phyloP scores from a whole-genome alignment of 2,113 vertebrate species.

The Urocitellus parryii region DNA sequence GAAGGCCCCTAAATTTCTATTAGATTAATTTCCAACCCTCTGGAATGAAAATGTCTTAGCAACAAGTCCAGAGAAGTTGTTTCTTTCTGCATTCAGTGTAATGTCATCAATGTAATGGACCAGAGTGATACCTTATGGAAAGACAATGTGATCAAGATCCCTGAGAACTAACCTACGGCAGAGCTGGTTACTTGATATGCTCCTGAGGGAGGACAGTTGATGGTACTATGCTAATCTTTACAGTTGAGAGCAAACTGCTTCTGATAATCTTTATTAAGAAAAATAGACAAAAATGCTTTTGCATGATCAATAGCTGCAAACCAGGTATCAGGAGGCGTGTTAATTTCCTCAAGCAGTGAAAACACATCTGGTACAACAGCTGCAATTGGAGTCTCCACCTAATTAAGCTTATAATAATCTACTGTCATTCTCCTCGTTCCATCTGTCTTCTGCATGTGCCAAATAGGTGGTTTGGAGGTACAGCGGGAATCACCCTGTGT shows the following conservation, averaged over 20 bases:
- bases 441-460: neutral
- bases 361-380: neutral
- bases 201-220: too few species aligned
- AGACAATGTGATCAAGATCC: neutral
- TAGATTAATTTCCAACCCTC: neutral
- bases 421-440: neutral
- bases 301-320: neutral
- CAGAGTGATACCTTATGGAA: neutral
- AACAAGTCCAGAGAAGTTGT: neutral
- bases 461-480: neutral
- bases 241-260: neutral
- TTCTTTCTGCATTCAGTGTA: neutral
- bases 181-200: neutral
- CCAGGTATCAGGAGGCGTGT: neutral
- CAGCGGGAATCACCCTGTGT: neutral
- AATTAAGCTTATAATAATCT: neutral
- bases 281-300: neutral
- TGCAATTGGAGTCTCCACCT: neutral
- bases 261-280: neutral
- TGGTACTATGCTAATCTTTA: neutral
- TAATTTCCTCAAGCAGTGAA: slow-evolving; percentile 1
- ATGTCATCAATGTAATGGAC: neutral
- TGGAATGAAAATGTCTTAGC: neutral
- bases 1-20: neutral
- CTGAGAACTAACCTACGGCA: neutral